Percentiles rank a stretch among this genome's conserved stretches.
phyloP scores from a whole-genome alignment of 2,797 vertebrate species.

The Meriones psammophilus region DNA sequence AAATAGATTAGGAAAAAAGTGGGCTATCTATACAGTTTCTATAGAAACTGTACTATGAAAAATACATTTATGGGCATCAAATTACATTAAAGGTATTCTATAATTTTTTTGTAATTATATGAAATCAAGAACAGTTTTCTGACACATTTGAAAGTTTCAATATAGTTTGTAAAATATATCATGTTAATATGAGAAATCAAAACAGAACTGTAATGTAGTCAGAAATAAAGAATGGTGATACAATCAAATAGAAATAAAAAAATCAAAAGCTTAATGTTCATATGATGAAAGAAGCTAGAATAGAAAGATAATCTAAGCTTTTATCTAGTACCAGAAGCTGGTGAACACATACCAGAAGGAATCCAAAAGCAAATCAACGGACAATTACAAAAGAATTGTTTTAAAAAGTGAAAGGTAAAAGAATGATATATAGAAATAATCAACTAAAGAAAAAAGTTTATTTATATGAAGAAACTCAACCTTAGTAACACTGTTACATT shows the following conservation, averaged over 20 bases:
- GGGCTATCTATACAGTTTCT: not conserved
- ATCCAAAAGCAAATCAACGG: not conserved
- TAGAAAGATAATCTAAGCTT: not conserved
- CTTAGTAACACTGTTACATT: not conserved
- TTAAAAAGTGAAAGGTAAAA: not conserved
- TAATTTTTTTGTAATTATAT: not conserved
- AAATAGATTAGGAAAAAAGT: not conserved
- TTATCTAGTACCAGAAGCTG: not conserved
- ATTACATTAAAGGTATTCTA: not conserved
- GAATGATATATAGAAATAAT: not conserved
- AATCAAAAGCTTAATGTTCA: not conserved
- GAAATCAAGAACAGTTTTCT: not conserved
- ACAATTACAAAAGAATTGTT: not conserved
- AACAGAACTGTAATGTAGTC: not conserved
- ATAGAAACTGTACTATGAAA: not conserved
- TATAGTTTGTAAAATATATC: not conserved
- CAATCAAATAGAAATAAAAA: not conserved
- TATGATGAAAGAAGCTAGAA: not conserved
- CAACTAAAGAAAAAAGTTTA: conserved; percentile 3
- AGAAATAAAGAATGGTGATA: not conserved
- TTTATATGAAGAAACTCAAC: not conserved
- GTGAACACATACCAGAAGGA: not conserved
- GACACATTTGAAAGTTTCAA: not conserved
- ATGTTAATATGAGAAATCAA: not conserved
- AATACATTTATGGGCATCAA: not conserved